These are phyloP conservation scores for Centropristis striata DNA, from an alignment of 2,113 vertebrate genomes.

Conservation along the genomic window DNA sequence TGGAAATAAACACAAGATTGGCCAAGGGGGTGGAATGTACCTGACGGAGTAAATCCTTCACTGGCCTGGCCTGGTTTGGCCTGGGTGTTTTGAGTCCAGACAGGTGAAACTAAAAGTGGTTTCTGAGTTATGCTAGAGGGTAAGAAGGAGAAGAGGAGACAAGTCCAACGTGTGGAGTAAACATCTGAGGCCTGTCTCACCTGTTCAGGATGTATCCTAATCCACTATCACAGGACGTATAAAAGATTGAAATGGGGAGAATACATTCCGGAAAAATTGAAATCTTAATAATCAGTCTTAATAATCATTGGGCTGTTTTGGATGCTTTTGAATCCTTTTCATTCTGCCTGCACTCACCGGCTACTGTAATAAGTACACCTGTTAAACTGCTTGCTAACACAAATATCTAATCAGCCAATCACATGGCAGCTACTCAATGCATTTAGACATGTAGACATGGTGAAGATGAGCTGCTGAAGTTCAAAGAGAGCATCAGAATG, in stretches of 20 bases:
- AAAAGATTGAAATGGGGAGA: background rate
- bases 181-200: background rate
- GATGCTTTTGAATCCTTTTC: too few relatives aligned
- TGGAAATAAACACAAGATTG: constrained; percentile 87
- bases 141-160: background rate
- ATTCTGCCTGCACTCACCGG: too few relatives aligned
- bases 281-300: too few relatives aligned
- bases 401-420: too few relatives aligned
- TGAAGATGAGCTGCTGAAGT: too few relatives aligned
- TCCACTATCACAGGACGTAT: background rate
- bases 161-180: background rate
- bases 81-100: constrained; percentile 5
- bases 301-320: too few relatives aligned
- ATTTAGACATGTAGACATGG: too few relatives aligned
- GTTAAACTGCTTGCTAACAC: too few relatives aligned
- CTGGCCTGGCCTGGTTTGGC: constrained; percentile 20
- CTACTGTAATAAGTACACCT: too few relatives aligned
- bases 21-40: constrained; percentile 80
- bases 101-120: constrained; percentile 24
- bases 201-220: background rate
- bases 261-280: too few relatives aligned
- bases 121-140: background rate
- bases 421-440: too few relatives aligned
- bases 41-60: constrained; percentile 68
- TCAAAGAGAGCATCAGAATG: too few relatives aligned